Conservation (phyloP, 2,888 invertebrate genomes). For the Creontiades dilutus region DNA sequence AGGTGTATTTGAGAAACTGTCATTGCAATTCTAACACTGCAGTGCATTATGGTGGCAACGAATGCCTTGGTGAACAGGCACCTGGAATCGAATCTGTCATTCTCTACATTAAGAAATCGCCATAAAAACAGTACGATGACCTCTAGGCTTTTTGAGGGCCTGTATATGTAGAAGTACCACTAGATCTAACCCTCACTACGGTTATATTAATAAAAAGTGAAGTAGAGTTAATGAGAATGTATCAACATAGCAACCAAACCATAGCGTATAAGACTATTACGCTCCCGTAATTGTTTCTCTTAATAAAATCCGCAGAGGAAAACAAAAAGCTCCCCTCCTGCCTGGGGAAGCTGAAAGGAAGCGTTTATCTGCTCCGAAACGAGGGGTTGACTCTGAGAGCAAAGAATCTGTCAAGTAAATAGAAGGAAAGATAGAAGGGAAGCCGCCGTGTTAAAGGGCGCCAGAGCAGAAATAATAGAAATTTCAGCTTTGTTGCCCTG, state of each 20-base stretch:
- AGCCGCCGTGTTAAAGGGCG: constrained; percentile 71
- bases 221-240: no score
- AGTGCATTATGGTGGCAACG: no score
- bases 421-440: constrained; percentile 59
- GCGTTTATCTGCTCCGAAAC: constrained; percentile 66
- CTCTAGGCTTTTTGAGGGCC: no score
- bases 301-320: constrained; percentile 25
- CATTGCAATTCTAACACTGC: no score
- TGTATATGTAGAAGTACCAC: no score
- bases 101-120: no score
- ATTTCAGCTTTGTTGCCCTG: constrained; percentile 75
- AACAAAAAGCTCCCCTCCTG: constrained; percentile 40
- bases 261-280: background rate
- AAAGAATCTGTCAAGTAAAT: constrained; percentile 68
- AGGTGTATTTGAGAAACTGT: no score
- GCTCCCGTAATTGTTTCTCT: constrained; percentile 13
- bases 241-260: background rate
- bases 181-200: no score
- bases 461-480: constrained; percentile 75
- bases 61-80: no score
- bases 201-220: no score
- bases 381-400: constrained; percentile 54
- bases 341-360: constrained; percentile 48
- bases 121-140: no score
- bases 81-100: no score